Evolutionary conservation across 1,140 invertebrate species (phyloP).

Genomic region (Harpegnathos saltator): DNA sequence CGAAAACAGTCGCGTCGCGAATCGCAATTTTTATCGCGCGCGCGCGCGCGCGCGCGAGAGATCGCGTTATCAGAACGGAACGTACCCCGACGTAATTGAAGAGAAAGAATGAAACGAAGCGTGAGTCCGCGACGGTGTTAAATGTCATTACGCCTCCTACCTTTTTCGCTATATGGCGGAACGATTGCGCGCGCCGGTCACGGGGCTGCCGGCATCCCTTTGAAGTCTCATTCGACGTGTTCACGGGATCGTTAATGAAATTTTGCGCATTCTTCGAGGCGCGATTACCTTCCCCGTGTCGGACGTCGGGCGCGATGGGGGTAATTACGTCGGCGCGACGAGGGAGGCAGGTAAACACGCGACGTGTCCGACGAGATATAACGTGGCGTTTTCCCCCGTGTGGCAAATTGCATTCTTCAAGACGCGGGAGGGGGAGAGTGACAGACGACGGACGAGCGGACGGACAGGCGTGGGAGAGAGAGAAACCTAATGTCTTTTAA

Average conservation of each 20-base stretch:
- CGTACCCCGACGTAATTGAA: constrained; percentile 12
- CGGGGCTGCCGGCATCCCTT: constrained; percentile 38
- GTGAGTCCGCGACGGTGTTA: constrained; percentile 27
- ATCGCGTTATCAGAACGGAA: constrained; percentile 29
- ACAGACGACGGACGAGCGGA: no score
- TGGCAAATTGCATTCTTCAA: constrained; percentile 39
- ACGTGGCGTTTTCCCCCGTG: neutral
- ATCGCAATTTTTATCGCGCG: neutral
- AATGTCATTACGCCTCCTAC: constrained; percentile 39
- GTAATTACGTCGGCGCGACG: constrained; percentile 28
- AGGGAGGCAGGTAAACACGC: constrained; percentile 31
- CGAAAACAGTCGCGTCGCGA: neutral
- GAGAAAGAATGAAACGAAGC: constrained; percentile 33
- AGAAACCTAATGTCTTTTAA: constrained; percentile 6
- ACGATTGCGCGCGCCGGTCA: constrained; percentile 24
- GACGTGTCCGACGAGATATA: neutral
- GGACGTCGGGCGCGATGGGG: neutral
- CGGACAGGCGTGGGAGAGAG: no score
- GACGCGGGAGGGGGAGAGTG: neutral
- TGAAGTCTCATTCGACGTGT: constrained; percentile 44
- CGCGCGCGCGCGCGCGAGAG: neutral
- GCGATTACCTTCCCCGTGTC: constrained; percentile 31
- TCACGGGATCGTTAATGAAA: constrained; percentile 45
- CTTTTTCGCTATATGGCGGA: constrained; percentile 19
- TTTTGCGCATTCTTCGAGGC: constrained; percentile 53